Evolutionary conservation across 2,888 invertebrate species (phyloP).

Genomic region (Autographa gamma): DNA sequence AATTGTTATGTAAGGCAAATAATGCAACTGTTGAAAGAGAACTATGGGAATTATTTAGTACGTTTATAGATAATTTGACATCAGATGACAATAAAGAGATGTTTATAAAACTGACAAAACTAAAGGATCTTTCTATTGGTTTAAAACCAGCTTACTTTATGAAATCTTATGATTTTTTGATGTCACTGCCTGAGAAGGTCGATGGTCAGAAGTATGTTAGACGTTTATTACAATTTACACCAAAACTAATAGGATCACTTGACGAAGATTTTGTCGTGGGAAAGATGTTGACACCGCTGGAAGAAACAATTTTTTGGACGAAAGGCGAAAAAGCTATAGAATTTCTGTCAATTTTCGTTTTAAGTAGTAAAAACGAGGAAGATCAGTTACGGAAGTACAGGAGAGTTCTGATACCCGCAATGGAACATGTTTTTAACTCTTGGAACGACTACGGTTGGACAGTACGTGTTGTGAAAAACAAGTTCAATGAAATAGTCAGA

Average conservation of each 20-base stretch:
- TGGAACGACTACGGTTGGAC: constrained; percentile 52
- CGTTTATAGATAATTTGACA: constrained; percentile 69
- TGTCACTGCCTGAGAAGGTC: constrained; percentile 58
- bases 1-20: constrained; percentile 63
- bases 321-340: constrained; percentile 14
- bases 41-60: constrained; percentile 65
- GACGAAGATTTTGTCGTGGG: constrained; percentile 62
- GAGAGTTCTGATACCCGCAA: constrained; percentile 54
- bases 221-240: constrained; percentile 46
- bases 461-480: constrained; percentile 37
- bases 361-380: constrained; percentile 59
- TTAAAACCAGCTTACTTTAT: constrained; percentile 63
- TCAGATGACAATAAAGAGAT: constrained; percentile 67
- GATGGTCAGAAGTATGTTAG: constrained; percentile 51
- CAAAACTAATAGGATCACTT: constrained; percentile 61
- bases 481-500: constrained; percentile 36
- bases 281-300: constrained; percentile 55
- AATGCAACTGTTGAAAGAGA: constrained; percentile 52
- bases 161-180: constrained; percentile 67
- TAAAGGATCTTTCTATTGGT: constrained; percentile 55
- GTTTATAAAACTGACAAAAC: constrained; percentile 60
- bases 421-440: constrained; percentile 56
- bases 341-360: constrained; percentile 58
- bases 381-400: constrained; percentile 60
- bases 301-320: constrained; percentile 46